phyloP scores from a whole-genome alignment of 2,797 vertebrate species.

The Gadopsis marmoratus region DNA sequence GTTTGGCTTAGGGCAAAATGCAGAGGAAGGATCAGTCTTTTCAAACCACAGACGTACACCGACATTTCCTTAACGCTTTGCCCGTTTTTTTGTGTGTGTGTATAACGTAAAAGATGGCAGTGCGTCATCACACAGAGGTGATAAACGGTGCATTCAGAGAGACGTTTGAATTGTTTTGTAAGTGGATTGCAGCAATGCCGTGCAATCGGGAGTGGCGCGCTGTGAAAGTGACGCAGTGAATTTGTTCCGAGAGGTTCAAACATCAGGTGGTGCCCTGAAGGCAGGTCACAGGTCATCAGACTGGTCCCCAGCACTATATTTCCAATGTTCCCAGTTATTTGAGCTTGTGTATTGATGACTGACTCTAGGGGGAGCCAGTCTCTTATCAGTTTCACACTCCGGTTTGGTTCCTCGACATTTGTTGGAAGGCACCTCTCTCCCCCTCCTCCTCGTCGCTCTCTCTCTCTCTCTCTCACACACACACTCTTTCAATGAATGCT shows the following conservation, averaged over 20 bases:
- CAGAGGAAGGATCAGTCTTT: conserved; percentile 30
- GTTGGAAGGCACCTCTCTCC: conserved; percentile 67
- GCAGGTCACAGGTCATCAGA: conserved; percentile 14
- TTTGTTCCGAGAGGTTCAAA: background rate
- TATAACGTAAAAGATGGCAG: background rate
- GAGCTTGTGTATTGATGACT: conserved; percentile 51
- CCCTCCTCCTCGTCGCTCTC: conserved; percentile 37
- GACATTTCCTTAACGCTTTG: conserved; percentile 17
- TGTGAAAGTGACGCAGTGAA: background rate
- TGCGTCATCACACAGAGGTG: background rate
- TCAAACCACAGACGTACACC: conserved; percentile 3
- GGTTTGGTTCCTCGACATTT: conserved; percentile 80
- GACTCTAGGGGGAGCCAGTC: conserved; percentile 83
- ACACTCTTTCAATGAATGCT: conserved; percentile 86
- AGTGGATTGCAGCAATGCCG: background rate
- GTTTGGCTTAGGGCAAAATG: conserved; percentile 53
- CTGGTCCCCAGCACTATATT: background rate
- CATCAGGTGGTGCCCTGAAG: background rate
- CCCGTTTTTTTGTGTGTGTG: background rate
- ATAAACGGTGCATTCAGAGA: background rate
- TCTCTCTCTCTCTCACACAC: conserved; percentile 45
- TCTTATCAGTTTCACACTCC: conserved; percentile 71
- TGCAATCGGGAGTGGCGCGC: background rate
- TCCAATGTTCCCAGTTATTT: conserved; percentile 42
- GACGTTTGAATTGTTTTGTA: background rate